Evolutionary conservation across 2,113 vertebrate genomes (phyloP).

Genomic region (Triplophysa siluroides): DNA sequence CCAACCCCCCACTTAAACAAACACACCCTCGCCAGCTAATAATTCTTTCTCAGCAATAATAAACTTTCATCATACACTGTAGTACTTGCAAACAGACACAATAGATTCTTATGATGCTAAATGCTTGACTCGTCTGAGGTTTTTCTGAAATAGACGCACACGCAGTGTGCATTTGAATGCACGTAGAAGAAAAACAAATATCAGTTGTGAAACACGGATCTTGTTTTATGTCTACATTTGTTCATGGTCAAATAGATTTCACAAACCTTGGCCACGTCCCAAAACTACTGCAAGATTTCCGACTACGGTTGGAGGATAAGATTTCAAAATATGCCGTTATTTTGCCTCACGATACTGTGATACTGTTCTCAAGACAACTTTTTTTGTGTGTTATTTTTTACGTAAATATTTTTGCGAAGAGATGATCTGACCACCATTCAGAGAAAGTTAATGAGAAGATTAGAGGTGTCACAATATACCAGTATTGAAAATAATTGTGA

Average conservation of each 20-base stretch:
- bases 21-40: slow-evolving; percentile 20
- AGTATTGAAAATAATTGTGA: too few relatives aligned
- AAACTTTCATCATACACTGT: neutral
- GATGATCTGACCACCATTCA: too few relatives aligned
- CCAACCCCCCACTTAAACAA: slow-evolving; percentile 37
- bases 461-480: too few relatives aligned
- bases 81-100: neutral
- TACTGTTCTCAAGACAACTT: too few relatives aligned
- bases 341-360: too few relatives aligned
- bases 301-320: too few relatives aligned
- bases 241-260: neutral
- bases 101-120: slow-evolving; percentile 2
- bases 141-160: neutral
- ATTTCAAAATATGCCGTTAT: too few relatives aligned
- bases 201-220: neutral
- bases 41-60: neutral
- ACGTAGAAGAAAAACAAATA: neutral
- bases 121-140: neutral
- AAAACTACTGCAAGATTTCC: too few relatives aligned
- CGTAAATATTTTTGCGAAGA: too few relatives aligned
- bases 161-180: neutral
- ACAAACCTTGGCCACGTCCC: neutral
- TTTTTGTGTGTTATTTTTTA: too few relatives aligned
- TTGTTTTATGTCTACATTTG: neutral
- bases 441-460: too few relatives aligned